Conservation (phyloP, 2,113 vertebrate genomes). For the Danionella cerebrum region DNA sequence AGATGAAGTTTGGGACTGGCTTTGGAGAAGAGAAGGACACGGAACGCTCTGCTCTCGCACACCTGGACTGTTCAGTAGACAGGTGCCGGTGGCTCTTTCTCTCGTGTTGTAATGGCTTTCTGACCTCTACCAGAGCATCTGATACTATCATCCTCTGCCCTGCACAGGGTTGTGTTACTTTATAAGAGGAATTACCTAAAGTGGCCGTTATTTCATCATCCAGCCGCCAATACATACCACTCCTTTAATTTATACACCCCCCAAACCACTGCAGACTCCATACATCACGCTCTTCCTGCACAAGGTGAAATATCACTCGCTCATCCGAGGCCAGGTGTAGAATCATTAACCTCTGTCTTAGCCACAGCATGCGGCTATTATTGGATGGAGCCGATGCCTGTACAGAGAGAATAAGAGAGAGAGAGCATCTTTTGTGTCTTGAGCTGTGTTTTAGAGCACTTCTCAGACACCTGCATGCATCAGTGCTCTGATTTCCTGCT, state of each 20-base stretch:
- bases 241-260: slow-evolving; percentile 87
- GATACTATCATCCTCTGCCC: slow-evolving; percentile 78
- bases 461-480: slow-evolving; percentile 50
- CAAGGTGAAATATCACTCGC: slow-evolving; percentile 75
- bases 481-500: slow-evolving; percentile 52
- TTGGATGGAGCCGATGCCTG: slow-evolving; percentile 61
- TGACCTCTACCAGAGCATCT: slow-evolving; percentile 76
- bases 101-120: slow-evolving; percentile 59
- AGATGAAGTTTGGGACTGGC: slow-evolving; percentile 4
- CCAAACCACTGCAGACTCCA: slow-evolving; percentile 75
- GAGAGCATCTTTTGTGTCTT: slow-evolving; percentile 49
- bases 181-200: slow-evolving; percentile 93
- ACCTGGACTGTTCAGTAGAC: slow-evolving; percentile 40
- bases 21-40: background rate
- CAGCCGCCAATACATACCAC: slow-evolving; percentile 77
- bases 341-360: slow-evolving; percentile 79
- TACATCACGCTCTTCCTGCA: slow-evolving; percentile 72
- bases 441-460: slow-evolving; percentile 52
- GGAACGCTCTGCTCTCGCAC: slow-evolving; percentile 21
- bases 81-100: slow-evolving; percentile 37
- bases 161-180: slow-evolving; percentile 74
- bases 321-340: slow-evolving; percentile 70
- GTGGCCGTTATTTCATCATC: slow-evolving; percentile 95
- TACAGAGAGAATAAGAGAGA: slow-evolving; percentile 46
- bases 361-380: slow-evolving; percentile 74